Base-by-base conservation (phyloP, 2,888 invertebrate species). In the Dexiosoma caninum region DNA sequence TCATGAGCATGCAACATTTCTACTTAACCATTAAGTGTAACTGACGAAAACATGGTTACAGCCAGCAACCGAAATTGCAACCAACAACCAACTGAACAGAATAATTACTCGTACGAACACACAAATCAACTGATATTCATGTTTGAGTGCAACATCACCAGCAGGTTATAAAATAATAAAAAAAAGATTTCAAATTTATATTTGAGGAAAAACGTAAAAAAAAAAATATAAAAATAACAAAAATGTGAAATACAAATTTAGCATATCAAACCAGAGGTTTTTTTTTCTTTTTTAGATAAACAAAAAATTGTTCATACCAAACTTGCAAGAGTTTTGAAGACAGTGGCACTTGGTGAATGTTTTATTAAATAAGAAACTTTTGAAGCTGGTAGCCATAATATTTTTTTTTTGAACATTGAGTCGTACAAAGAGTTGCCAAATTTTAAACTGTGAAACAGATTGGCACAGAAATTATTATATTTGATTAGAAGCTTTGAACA, bases 1-100 rank as follows among this genome's bases (percentile, higher is more conserved):
- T 77, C 77, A 77, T 81, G 81, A 81, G 81, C 81, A 81, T 81
- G 77, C 81, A 81, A 81, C 72, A 77, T 77, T 81, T 67, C 69
- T 72, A 81, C 77, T 77, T 74, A 77, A 74, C 81, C 77, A 81
- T 81, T 81, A 81, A 81, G 75, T 77, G 81, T 81, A 77, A 69
- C 81, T 81, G 81, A 81, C 81, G 81, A 81, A 81, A 77, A 77
- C 77, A 81, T 74, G 67, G 70, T 59, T 70, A 23, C 67, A 78
- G 60, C 46, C 72, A 74, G 66, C 76, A 81, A 72, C 72, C 74
- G 35, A 77, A 76, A 30, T 75, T 75, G 53, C 66, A 49, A 53
- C 75, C 37, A 60, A 44, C 64, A 74, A 62, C n/a, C 42, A 66
- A 21, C 32, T 46, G 53, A 12, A 69, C 12, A 9, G 51, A 19